phyloP scores from a whole-genome alignment of 2,113 vertebrate genomes.

The Catharus minimus region DNA sequence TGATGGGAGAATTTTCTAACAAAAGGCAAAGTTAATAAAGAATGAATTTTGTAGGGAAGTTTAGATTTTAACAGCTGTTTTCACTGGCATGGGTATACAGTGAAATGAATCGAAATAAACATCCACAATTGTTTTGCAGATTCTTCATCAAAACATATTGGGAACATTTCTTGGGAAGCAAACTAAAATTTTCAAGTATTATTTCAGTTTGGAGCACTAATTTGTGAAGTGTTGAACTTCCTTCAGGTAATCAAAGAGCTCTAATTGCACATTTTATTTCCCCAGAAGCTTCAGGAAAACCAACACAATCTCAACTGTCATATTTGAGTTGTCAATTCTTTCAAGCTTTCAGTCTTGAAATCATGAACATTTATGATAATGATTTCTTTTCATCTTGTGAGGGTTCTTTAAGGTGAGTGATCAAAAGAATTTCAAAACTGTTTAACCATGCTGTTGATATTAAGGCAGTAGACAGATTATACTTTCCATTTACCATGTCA shows the following conservation, averaged over 20 bases:
- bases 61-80: background rate
- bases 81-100: background rate
- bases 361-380: background rate
- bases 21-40: background rate
- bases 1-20: background rate
- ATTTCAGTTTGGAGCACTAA: background rate
- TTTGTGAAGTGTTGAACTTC: background rate
- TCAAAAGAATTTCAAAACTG: constrained; percentile 10
- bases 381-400: background rate
- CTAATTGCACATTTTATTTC: background rate
- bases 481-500: background rate
- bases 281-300: background rate
- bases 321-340: background rate
- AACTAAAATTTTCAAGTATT: background rate
- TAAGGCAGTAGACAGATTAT: background rate
- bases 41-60: background rate
- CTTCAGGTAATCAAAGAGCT: constrained; percentile 4
- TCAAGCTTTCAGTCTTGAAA: background rate
- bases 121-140: background rate
- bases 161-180: background rate
- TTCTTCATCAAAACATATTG: background rate
- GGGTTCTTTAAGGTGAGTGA: background rate
- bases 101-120: background rate
- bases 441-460: background rate
- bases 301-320: background rate